phyloP scores from a whole-genome alignment of 1,140 invertebrate species.

The Conus ventricosus region DNA sequence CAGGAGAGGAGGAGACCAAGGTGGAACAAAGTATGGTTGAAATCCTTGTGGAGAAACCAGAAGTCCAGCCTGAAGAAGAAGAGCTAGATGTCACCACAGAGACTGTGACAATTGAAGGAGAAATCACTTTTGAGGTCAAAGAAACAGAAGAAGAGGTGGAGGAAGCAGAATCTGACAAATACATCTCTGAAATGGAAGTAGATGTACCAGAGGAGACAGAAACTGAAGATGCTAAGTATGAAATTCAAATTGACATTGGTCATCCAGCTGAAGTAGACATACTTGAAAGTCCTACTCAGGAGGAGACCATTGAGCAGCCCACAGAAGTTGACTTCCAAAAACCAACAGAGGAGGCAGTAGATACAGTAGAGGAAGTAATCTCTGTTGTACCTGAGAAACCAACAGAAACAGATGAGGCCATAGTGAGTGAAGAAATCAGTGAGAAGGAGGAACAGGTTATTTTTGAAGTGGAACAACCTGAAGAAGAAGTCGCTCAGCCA shows the following conservation, averaged over 20 bases:
- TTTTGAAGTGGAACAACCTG: not conserved
- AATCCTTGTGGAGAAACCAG: constrained; percentile 18
- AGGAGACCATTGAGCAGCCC: constrained; percentile 5
- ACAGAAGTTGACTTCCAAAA: constrained; percentile 40
- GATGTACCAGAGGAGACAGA: constrained; percentile 17
- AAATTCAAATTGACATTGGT: constrained; percentile 29
- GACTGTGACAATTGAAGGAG: constrained; percentile 22
- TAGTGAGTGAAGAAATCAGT: not conserved
- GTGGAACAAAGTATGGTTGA: constrained; percentile 25
- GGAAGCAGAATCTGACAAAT: constrained; percentile 31
- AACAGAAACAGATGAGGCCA: constrained; percentile 25
- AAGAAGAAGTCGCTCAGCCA: not conserved
- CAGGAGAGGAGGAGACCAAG: constrained; percentile 34
- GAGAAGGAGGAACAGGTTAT: not conserved
- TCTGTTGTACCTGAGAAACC: constrained; percentile 31
- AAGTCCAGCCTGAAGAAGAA: constrained; percentile 25
- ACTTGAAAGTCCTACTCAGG: not conserved
- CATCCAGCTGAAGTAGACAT: constrained; percentile 27
- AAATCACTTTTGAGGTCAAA: constrained; percentile 30
- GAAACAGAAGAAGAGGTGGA: constrained; percentile 36
- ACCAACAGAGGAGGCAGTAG: constrained; percentile 47
- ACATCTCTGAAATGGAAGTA: constrained; percentile 34
- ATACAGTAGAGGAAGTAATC: constrained; percentile 46
- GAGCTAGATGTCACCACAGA: constrained; percentile 25
- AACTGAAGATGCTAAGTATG: constrained; percentile 5